Percentiles rank a stretch among this genome's conserved stretches.
Conservation (phyloP, 1,140 invertebrate species). For the Bombus pyrosoma region DNA sequence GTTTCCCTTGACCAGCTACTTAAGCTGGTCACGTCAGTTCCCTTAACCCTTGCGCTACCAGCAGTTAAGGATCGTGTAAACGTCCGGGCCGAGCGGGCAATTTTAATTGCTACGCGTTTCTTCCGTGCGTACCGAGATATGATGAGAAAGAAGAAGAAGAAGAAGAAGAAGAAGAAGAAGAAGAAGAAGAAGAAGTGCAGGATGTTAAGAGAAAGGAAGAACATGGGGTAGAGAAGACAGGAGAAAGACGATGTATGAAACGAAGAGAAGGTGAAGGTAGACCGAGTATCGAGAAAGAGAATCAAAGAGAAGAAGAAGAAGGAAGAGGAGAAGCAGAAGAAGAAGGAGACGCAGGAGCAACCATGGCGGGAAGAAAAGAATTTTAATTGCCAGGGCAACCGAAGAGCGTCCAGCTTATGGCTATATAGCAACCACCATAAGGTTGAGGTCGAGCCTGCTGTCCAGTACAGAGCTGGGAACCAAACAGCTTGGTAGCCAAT, state of each 20-base stretch:
- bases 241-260: constrained; percentile 60
- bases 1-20: constrained; percentile 70
- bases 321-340: constrained; percentile 44
- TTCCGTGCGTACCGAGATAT: constrained; percentile 52
- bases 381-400: constrained; percentile 81
- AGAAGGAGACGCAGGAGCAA: constrained; percentile 65
- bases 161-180: constrained; percentile 34
- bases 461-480: constrained; percentile 76
- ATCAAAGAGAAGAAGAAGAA: not conserved
- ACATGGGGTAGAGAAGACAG: constrained; percentile 60
- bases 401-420: constrained; percentile 69
- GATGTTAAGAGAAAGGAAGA: not conserved
- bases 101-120: constrained; percentile 68
- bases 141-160: constrained; percentile 43
- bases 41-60: constrained; percentile 66
- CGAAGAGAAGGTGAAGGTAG: constrained; percentile 58
- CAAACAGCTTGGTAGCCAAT: constrained; percentile 81
- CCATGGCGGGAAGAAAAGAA: constrained; percentile 78
- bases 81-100: constrained; percentile 60
- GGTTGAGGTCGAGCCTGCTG: constrained; percentile 77
- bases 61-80: constrained; percentile 71
- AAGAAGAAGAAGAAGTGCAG: constrained; percentile 3
- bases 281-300: constrained; percentile 52
- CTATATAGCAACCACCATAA: constrained; percentile 73
- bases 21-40: constrained; percentile 65